Evolutionary conservation across 2,113 vertebrate genomes (phyloP), one percentile per base, ranked within the genome.

Genomic region (Zosterops borbonicus): DNA sequence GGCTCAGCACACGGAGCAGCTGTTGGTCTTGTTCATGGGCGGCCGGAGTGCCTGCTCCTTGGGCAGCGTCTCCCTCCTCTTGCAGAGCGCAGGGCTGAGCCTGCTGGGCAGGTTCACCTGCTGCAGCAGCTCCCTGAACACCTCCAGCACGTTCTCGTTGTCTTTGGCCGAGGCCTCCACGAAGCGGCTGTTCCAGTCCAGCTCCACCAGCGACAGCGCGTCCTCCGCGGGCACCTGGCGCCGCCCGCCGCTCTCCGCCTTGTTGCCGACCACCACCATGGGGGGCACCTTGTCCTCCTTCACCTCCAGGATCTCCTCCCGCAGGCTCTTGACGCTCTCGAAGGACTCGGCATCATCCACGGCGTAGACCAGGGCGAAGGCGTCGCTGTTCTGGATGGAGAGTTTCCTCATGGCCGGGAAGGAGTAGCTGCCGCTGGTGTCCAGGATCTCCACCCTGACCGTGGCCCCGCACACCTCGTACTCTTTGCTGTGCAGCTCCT

Each of bases 11-110:
- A 99, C 64, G 3, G 97, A 97, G 82, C 99, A 99, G 97, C 99
- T 99, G 97, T 99, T 99, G 97, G 99, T 98, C 95, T 99, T 99
- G 98, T 99, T 99, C 98, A 99, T 99, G 85, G 99, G 99, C 0
- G 99, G 99, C 73, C 99, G 89, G 49, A 98, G 83, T 33, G 87
- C 83, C 33, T 89, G 96, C 95, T 98, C 98, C 68, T 98, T 99
- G 24, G 98, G 98, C 68, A 99, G 98, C 12, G 99, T 99, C 97
- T 99, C 98, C 85, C 99, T 97, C 85, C 99, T 98, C 80, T 98
- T 98, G 59, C 98, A 97, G 53, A 99, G 96, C 1, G 98, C 98
- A 0, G 99, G 99, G 96, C 99, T 99, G 91, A 99, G 98, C 42
- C 97, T 96, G 90, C 98, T 97, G 71, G 99, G 98, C 60, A 99